Evolutionary conservation across 2,113 vertebrate genomes (phyloP), one percentile per base, ranked within the genome.

Genomic region (Ranitomeya imitator): DNA sequence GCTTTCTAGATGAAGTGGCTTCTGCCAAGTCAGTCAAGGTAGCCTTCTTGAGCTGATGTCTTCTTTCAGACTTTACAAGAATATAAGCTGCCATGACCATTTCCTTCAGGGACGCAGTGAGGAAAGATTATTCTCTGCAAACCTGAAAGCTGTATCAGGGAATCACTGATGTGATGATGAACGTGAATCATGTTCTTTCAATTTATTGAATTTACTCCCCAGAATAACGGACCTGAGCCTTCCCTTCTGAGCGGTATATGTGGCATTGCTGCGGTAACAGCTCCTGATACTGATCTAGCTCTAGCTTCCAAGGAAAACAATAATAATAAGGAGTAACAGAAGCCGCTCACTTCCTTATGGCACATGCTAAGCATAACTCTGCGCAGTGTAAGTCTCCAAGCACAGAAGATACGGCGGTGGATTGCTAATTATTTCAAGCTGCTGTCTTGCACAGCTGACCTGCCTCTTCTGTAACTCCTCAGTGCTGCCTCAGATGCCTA

Each of bases 361-460:
- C 6, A 51, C 45, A 83, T n/a, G 19, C 37, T n/a, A n/a, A 51
- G 37, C 18, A n/a, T 60, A 60, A 31, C 79, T 80, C 26, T 13
- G 57, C 11, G 59, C 16, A 63, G 57, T 79, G 55, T 7, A 55
- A 79, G 78, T 26, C 21, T 26, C 55, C 21, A 59, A 61, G 79
- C 60, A 59, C 54, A 54, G 57, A 26, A 79, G 52, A 14, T 31
- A 79, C n/a, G 9, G 52, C n/a, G 26, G 23, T 7, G 57, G 12
- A 61, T 61, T 23, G 18, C 52, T 81, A 82, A 82, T 82, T 59
- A 61, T 82, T 82, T 45, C 79, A 59, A 63, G 79, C 79, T 21
- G 61, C 79, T 11, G 78, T 31, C 78, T 60, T 19, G 54, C 55
- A 80, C 78, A 61, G 79, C 26, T 81, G 57, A 81, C 79, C 15